Base-by-base conservation (phyloP, 2,888 invertebrate species). In the Caenorhabditis japonica region DNA sequence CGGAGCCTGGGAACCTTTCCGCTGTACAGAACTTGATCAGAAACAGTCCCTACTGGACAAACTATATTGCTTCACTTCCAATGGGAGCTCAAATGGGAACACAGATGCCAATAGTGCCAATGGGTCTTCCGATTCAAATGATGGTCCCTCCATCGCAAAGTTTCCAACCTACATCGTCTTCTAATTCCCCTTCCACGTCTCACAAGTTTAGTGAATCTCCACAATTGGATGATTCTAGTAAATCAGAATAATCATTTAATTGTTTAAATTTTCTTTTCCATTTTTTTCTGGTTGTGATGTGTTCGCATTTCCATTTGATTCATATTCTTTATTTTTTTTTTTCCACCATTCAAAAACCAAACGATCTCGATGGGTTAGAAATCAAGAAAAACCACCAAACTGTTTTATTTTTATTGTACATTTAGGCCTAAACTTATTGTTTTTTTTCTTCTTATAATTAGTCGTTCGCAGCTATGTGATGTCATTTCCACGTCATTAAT, bases 1-100 rank as follows among this genome's bases (percentile, higher is more conserved):
- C 96, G 2, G 99, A 99, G 89, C 95, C 97, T 0, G 95, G 95
- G 8, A 97, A 97, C 90, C 95, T 94, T 90, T 96, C 96, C 1
- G 97, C 97, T n/a, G 94, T 99, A 87, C 92, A 97, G 75, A 91
- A 97, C 76, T 86, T 91, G 10, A 66, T 87, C 30, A 74, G 83
- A n/a, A 81, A 75, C 49, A 84, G 83, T 66, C 85, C 87, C 38
- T 87, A 86, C 61, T 87, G 87, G 87, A 59, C 62, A 3, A 58
- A 55, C 17, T 75, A 70, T 38, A 34, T 66, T 4, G 33, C 49
- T 3, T 23, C 55, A 3, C 21, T 59, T 12, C 68, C 59, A 4
- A 52, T 59, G 46, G 59, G 68, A n/a, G 25, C 19, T 15, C 70
- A 56, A 23, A 38, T 62, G 43, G 41, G 53, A 0, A 17, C 19